phyloP scores from a whole-genome alignment of 2,888 invertebrate species.

The Vesta saturnalis region DNA sequence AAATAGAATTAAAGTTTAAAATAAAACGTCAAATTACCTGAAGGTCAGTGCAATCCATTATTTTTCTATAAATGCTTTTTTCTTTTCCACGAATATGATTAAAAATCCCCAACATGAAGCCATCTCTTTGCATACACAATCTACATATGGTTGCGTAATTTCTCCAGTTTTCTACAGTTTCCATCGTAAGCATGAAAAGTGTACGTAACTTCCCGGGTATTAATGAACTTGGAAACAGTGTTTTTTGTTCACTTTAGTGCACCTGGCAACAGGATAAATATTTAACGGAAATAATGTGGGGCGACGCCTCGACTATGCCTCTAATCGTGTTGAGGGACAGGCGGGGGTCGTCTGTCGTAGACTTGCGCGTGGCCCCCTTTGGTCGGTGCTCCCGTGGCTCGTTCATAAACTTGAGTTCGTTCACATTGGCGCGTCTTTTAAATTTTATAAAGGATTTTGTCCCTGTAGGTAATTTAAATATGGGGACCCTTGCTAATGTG shows the following conservation, averaged over 20 bases:
- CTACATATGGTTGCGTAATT: constrained; percentile 74
- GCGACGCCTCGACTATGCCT: constrained; percentile 65
- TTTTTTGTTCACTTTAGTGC: constrained; percentile 35
- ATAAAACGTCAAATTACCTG: constrained; percentile 53
- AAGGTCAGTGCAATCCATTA: constrained; percentile 61
- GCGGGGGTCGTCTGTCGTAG: constrained; percentile 61
- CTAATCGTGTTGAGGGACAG: constrained; percentile 62
- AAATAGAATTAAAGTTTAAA: too few species aligned
- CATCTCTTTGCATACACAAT: constrained; percentile 71
- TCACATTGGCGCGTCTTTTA: constrained; percentile 55
- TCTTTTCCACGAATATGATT: constrained; percentile 64
- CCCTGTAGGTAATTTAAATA: too few species aligned
- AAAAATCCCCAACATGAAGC: constrained; percentile 72
- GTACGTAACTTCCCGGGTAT: neutral
- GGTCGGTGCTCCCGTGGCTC: constrained; percentile 53
- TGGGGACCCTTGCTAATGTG: too few species aligned
- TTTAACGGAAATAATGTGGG: constrained; percentile 57
- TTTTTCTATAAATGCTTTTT: constrained; percentile 62
- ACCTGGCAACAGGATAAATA: constrained; percentile 47
- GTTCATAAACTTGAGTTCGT: constrained; percentile 32
- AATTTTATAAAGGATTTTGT: constrained; percentile 16
- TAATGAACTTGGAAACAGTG: constrained; percentile 24
- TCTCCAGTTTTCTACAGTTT: constrained; percentile 62
- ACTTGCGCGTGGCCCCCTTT: constrained; percentile 61
- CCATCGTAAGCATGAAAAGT: constrained; percentile 47